These are phyloP conservation scores for Limnephilus rhombicus DNA, from an alignment of 2,888 invertebrate genomes.

Conservation along the genomic window DNA sequence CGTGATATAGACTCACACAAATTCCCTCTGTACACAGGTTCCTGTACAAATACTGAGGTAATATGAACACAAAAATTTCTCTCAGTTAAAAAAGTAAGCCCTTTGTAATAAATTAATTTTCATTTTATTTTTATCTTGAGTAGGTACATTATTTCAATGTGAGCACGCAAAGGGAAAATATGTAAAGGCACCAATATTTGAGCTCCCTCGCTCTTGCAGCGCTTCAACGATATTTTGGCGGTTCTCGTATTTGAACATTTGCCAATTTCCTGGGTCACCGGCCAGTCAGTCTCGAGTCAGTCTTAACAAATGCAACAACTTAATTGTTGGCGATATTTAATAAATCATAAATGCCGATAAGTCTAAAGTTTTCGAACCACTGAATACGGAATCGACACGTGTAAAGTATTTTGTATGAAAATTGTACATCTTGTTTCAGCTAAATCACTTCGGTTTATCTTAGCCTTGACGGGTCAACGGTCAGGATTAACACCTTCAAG, in stretches of 20 bases:
- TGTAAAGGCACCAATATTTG: neutral
- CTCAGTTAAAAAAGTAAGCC: too few species aligned
- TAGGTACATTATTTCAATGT: too few species aligned
- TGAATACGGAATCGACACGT: conserved; percentile 4
- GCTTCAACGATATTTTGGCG: neutral
- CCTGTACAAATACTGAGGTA: too few species aligned
- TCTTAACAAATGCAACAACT: neutral
- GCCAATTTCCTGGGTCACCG: too few species aligned
- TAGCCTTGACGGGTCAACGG: conserved; percentile 7
- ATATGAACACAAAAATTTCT: too few species aligned
- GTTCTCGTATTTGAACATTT: too few species aligned
- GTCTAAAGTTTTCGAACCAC: neutral
- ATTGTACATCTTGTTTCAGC: conserved; percentile 42
- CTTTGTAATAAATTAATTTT: too few species aligned
- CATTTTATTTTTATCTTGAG: too few species aligned
- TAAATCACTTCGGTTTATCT: conserved; percentile 17
- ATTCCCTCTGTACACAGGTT: too few species aligned
- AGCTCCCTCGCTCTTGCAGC: neutral
- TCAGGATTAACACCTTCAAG: neutral
- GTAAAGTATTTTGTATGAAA: conserved; percentile 32
- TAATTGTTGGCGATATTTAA: neutral
- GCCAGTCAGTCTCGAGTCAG: too few species aligned
- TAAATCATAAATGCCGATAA: too few species aligned
- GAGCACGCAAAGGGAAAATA: neutral
- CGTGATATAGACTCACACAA: too few species aligned